Conservation (phyloP, 2,113 vertebrate genomes). For the human (Homo sapiens) region DNA sequence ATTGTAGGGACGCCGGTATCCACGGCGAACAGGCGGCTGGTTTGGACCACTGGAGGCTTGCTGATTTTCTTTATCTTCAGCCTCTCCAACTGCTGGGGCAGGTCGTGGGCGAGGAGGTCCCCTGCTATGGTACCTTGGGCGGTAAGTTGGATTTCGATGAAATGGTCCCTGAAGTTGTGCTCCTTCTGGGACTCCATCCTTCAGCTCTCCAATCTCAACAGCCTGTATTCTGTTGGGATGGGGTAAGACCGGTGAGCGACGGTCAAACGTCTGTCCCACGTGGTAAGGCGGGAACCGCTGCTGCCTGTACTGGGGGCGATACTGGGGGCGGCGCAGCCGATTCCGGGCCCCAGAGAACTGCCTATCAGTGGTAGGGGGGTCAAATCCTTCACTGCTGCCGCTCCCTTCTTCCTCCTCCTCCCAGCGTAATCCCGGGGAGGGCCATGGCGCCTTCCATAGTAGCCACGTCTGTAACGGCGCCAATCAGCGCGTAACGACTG, state of each 20-base stretch:
- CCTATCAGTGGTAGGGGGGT: slow-evolving; percentile 70
- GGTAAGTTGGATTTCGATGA: slow-evolving; percentile 84
- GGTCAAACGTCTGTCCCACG: slow-evolving; percentile 71
- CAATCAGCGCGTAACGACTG: too few species aligned
- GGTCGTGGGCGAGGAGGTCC: slow-evolving; percentile 83
- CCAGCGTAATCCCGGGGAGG: not conserved
- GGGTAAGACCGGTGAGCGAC: slow-evolving; percentile 74
- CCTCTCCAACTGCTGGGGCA: slow-evolving; percentile 76
- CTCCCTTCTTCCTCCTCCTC: slow-evolving; percentile 77
- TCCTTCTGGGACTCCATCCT: slow-evolving; percentile 86
- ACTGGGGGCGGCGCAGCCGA: slow-evolving; percentile 42
- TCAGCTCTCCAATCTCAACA: slow-evolving; percentile 84
- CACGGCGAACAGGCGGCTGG: slow-evolving; percentile 84
- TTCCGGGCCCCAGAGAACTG: slow-evolving; percentile 58
- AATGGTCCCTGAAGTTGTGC: slow-evolving; percentile 78
- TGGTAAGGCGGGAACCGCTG: slow-evolving; percentile 68
- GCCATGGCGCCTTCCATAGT: too few species aligned
- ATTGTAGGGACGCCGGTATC: slow-evolving; percentile 86
- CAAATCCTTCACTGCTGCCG: slow-evolving; percentile 81
- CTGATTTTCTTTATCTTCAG: slow-evolving; percentile 87
- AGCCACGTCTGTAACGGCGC: too few species aligned
- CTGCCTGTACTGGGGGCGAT: slow-evolving; percentile 49
- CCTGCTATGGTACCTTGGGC: slow-evolving; percentile 85
- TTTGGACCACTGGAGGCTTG: slow-evolving; percentile 77
- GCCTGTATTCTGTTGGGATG: slow-evolving; percentile 78